Percentiles rank a stretch among this genome's conserved stretches.
phyloP scores from a whole-genome alignment of 1,140 invertebrate species.

The Tetramorium simillimum region DNA sequence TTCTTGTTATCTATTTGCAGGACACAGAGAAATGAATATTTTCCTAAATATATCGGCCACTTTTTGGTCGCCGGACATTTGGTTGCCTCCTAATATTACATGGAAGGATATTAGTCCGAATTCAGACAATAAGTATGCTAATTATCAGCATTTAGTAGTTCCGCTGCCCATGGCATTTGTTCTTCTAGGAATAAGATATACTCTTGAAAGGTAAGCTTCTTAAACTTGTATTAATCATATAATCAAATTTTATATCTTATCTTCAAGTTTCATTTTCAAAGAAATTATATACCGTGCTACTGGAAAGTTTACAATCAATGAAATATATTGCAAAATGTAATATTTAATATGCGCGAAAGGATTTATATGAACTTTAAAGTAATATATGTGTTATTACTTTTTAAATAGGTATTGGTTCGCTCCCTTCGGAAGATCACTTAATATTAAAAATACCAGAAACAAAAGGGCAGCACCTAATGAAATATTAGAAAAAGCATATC shows the following conservation, averaged over 20 bases:
- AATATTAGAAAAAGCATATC: conserved; percentile 91
- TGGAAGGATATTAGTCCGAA: conserved; percentile 95
- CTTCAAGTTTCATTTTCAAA: background rate
- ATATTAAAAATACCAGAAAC: conserved; percentile 91
- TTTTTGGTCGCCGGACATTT: conserved; percentile 94
- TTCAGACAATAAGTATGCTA: conserved; percentile 91
- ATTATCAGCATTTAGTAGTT: conserved; percentile 93
- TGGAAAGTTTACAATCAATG: background rate
- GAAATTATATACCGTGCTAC: background rate
- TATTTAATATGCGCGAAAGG: background rate
- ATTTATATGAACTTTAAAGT: background rate
- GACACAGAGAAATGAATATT: conserved; percentile 75
- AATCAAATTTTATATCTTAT: background rate
- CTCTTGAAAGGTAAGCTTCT: conserved; percentile 92
- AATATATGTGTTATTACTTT: background rate
- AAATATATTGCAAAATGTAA: background rate
- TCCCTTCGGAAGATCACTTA: conserved; percentile 91
- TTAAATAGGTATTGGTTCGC: conserved; percentile 91
- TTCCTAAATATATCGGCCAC: conserved; percentile 80
- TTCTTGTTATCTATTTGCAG: conserved; percentile 20
- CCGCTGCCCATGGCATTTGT: conserved; percentile 93
- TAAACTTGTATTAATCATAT: background rate
- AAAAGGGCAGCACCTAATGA: conserved; percentile 90
- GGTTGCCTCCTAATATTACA: conserved; percentile 95
- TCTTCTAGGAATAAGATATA: conserved; percentile 90